A percentile compares a stretch with the other conserved stretches of the same genome.
phyloP scores from a whole-genome alignment of 2,113 vertebrate genomes.

The Gambusia affinis region DNA sequence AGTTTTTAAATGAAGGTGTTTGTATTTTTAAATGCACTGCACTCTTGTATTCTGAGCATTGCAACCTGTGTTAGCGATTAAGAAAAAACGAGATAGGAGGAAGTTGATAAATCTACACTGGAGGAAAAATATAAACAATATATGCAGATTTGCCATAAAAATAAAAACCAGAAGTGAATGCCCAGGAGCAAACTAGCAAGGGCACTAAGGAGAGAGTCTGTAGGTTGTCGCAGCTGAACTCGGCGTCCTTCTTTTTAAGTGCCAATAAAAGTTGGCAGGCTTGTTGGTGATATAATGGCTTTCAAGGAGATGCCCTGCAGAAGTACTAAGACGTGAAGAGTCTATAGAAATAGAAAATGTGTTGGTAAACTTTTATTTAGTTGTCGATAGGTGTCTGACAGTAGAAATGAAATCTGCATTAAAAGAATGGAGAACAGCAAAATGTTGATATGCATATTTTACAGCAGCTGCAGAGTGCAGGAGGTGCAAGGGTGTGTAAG shows the following conservation, averaged over 20 bases:
- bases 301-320: slow-evolving; percentile 42
- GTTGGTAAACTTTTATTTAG: slow-evolving; percentile 13
- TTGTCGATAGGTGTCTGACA: slow-evolving; percentile 47
- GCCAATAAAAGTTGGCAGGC: slow-evolving; percentile 58
- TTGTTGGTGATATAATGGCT: slow-evolving; percentile 35
- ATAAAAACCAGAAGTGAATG: background rate
- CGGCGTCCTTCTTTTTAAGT: slow-evolving; percentile 54
- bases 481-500: slow-evolving; percentile 54
- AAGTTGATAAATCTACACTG: no score
- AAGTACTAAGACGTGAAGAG: slow-evolving; percentile 46
- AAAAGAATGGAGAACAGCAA: slow-evolving; percentile 23
- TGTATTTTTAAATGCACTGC: no score
- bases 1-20: no score
- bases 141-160: slow-evolving; percentile 6
- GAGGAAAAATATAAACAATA: background rate
- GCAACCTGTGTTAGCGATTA: no score
- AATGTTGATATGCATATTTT: slow-evolving; percentile 71
- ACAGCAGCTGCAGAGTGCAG: slow-evolving; percentile 47
- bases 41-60: no score
- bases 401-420: slow-evolving; percentile 40
- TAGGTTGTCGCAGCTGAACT: slow-evolving; percentile 1
- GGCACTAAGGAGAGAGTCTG: slow-evolving; percentile 2
- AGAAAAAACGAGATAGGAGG: no score
- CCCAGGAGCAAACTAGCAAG: slow-evolving; percentile 1
- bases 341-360: slow-evolving; percentile 7